These are phyloP conservation scores for Rhamnusium bicolor DNA, from an alignment of 2,888 invertebrate genomes.

Conservation along the genomic window DNA sequence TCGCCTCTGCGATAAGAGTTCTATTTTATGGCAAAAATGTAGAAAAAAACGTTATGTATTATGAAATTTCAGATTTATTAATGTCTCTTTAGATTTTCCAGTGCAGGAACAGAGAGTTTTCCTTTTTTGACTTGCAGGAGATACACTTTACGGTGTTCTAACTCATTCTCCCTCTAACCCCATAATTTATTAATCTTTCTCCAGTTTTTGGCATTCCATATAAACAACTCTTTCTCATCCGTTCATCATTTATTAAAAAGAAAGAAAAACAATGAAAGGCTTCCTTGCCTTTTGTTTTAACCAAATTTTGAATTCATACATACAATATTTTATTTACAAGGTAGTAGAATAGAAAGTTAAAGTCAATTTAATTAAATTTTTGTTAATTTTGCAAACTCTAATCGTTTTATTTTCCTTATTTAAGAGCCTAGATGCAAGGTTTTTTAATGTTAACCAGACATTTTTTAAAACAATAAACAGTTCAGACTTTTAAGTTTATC, in stretches of 20 bases:
- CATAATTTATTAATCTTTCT: slow-evolving; percentile 16
- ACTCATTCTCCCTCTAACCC: not conserved
- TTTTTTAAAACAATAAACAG: no score
- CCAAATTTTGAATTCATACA: not conserved
- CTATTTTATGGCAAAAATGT: not conserved
- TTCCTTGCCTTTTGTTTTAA: not conserved
- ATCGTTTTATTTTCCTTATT: no score
- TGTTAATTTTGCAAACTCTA: no score
- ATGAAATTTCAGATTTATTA: slow-evolving; percentile 62
- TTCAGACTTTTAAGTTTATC: no score
- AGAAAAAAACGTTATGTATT: slow-evolving; percentile 52
- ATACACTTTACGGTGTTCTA: slow-evolving; percentile 2
- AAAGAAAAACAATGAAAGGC: not conserved
- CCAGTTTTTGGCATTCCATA: slow-evolving; percentile 4
- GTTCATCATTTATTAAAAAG: slow-evolving; percentile 14
- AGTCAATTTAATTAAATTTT: no score
- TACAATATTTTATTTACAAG: not conserved
- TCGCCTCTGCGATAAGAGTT: not conserved
- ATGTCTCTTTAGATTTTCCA: slow-evolving; percentile 47
- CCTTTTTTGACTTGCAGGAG: slow-evolving; percentile 8
- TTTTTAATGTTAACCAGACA: no score
- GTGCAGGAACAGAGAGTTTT: slow-evolving; percentile 13
- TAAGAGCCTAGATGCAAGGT: no score
- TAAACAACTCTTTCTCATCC: slow-evolving; percentile 22
- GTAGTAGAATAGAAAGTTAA: no score